Base-by-base conservation (phyloP, 2,113 vertebrate species). In the Gallinago jamesoni region DNA sequence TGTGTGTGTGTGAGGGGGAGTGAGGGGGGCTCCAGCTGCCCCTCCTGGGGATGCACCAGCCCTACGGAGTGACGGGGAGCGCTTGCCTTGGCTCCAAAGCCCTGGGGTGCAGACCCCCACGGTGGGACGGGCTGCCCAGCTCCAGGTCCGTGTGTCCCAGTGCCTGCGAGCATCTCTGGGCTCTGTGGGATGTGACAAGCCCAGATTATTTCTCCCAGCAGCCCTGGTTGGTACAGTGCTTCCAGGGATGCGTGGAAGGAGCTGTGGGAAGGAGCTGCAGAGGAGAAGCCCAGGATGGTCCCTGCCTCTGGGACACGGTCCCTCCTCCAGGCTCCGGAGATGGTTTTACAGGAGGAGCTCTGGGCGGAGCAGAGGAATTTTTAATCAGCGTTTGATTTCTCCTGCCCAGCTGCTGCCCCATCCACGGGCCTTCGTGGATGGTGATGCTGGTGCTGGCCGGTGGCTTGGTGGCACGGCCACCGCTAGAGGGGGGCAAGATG, bases 401-500 rank as follows among this genome's bases (percentile, higher is more conserved):
- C 7, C 39, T 28, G 62, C 43, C 52, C 48, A 10, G 55, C 39
- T 24, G 56, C 70, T 64, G 23, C 0, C 60, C 19, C 7, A 16
- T 28, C 7, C 67, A 31, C 14, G 14, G 22, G 7, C 16, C 31
- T 52, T 47, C 0, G 4, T 4, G 56, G 70, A 22, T 35, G 80
- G 64, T 0, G 6, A 20, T 27, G 87, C 18, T 1, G 6, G 64
- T 47, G 74, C 37, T 17, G 80, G 76, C 63, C 2, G 3, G 33
- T 78, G 90, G 59, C 76, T 86, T 4, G 3, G 52, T 30, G 66
- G 41, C 66, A 14, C 0, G 56, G 74, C 74, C 90, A 92, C 94
- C 78, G 3, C 96, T 94, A 96, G 95, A 92, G 82, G 95, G 95
- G 92, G 2, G 90, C 85, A 91, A 59, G 94, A 83, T 94, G 95